Evolutionary conservation across 2,888 invertebrate species (phyloP).

Genomic region (Megastigmus dorsalis): DNA sequence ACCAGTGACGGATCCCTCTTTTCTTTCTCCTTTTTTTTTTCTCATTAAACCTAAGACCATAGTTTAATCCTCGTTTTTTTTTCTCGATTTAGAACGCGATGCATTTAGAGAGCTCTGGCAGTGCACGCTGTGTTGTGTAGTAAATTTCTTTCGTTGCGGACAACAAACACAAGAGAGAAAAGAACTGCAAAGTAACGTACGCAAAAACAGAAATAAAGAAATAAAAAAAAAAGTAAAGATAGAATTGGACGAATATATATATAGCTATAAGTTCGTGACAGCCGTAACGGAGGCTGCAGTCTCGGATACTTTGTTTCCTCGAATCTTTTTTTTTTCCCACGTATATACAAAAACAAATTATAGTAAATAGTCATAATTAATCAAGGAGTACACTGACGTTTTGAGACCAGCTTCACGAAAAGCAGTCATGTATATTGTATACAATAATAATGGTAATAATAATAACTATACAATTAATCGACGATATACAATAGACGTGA

Average conservation of each 20-base stretch:
- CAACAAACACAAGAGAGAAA: constrained; percentile 18
- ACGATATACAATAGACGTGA: constrained; percentile 35
- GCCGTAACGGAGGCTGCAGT: constrained; percentile 12
- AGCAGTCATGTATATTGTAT: background rate
- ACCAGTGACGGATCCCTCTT: constrained; percentile 17
- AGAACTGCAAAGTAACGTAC: background rate
- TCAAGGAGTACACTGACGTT: constrained; percentile 16
- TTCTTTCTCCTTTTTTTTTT: background rate
- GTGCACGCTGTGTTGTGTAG: constrained; percentile 63
- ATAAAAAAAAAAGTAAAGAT: constrained; percentile 4
- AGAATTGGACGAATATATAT: constrained; percentile 14
- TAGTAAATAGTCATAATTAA: too few species aligned
- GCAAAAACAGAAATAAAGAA: constrained; percentile 4
- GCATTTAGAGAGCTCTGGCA: constrained; percentile 65
- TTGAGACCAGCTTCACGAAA: constrained; percentile 17
- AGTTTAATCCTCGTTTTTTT: constrained; percentile 4
- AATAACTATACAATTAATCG: constrained; percentile 57
- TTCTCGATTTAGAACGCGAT: constrained; percentile 40
- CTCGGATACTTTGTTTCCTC: background rate
- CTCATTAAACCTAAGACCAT: constrained; percentile 28
- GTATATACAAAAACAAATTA: constrained; percentile 20
- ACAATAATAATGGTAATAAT: constrained; percentile 2
- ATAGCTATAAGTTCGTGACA: background rate
- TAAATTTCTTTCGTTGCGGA: constrained; percentile 38
- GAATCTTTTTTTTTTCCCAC: constrained; percentile 6